Evolutionary conservation across 2,797 vertebrate species (phyloP), one percentile per base, ranked within the genome.

Genomic region (Spinus pinus): DNA sequence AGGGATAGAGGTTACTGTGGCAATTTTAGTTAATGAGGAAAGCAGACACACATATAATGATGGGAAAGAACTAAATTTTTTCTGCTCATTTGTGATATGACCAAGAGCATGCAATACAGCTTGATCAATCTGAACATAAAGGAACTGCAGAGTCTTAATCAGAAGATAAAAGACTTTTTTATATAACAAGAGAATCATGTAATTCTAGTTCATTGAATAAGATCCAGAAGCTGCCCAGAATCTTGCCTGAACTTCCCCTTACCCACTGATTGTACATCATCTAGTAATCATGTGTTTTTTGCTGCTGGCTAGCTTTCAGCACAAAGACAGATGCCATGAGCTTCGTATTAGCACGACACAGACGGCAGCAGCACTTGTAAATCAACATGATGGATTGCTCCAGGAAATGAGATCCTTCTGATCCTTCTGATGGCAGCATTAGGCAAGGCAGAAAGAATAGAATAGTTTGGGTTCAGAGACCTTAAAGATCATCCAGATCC

Each of bases 321-420:
- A 6, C 41, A 70, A 83, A 81, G 90, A 94, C 88, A 91, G 80
- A 83, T 95, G 84, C 90, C 84, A 65, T 17, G 77, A 95, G 94
- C 66, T 74, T 72, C 93, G 82, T 44, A 92, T 96, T 95, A 95
- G 90, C 73, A 81, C 4, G 9, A 64, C 35, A 25, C 73, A 82
- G 79, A 62, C 6, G 0, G 74, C 7, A 87, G 81, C 78, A 88
- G 86, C 61, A 81, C 90, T 91, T 90, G 86, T 81, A 95, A 94
- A 96, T 95, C 95, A 95, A 51, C 77, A 6, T 56, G 81, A 93
- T 65, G 80, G 84, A 93, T 81, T 74, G 69, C 39, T 67, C 51
- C 51, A 42, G 77, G 71, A 90, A 86, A 79, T 0, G 0, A 92
- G 54, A 30, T 1, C 17, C 65, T 60, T 53, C 82, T 56, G 88